Evolutionary conservation across 2,797 vertebrate genomes (phyloP), one percentile per base, ranked within the genome.

Genomic region (Simalia tracyae): DNA sequence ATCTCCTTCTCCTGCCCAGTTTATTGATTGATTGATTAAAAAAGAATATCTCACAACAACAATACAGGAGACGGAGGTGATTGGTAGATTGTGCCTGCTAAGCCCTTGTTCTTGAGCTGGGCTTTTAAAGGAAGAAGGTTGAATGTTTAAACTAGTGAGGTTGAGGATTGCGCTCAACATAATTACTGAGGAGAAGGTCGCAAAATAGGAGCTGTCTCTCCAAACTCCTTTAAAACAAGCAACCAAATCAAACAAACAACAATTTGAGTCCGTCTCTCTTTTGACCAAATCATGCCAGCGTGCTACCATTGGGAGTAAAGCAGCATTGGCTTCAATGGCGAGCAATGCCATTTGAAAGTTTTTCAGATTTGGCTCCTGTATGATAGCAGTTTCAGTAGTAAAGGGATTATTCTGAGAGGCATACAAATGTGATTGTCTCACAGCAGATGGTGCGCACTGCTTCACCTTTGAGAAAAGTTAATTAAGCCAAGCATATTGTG

Each of bases 381-480:
- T 97, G 97, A 97, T 97, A 89, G 97, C 97, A 97, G 97, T 97
- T 98, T 97, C 97, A 98, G 98, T 97, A 98, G 98, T 98, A 98
- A 99, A 98, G 97, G 98, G 99, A 99, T 99, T 99, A 99, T 98
- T 98, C 98, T 97, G 98, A 98, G 98, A 98, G 98, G 98, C 98
- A 98, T 98, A 98, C 98, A 98, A 98, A 99, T 98, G 98, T 98
- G 98, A 99, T 99, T 99, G 99, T 99, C 98, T 99, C 98, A 98
- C 98, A 98, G 98, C 99, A 99, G 99, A 99, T 99, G 99, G 99
- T 99, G 98, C 98, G 98, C 98, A 99, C 98, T 98, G 98, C 98
- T 99, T 99, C 99, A 99, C 99, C 99, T 99, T 99, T 99, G 98
- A 99, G 98, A 98, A 98, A 99, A 99, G 98, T 99, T 99, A 99